Evolutionary conservation across 2,888 invertebrate genomes (phyloP).

Genomic region (Agapostemon virescens): DNA sequence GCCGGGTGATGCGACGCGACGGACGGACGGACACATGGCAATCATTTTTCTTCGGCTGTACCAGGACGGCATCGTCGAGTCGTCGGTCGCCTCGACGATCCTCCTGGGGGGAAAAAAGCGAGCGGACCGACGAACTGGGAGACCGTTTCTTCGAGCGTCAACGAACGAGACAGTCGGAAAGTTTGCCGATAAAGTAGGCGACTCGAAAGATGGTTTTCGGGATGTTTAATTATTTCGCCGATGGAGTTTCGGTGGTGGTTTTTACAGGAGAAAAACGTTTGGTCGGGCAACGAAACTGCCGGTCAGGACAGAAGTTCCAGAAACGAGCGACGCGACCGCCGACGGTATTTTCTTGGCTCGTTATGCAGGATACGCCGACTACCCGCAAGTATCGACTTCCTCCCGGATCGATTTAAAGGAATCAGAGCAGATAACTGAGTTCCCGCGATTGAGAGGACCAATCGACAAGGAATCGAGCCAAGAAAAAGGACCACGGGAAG

Average conservation of each 20-base stretch:
- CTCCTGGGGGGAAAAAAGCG: not conserved
- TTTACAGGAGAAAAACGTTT: conserved; percentile 29
- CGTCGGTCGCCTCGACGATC: not conserved
- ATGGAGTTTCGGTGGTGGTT: conserved; percentile 3
- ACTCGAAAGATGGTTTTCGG: not conserved
- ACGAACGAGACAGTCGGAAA: not conserved
- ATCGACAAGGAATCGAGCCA: conserved; percentile 49
- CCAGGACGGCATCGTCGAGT: not conserved
- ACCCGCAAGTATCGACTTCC: conserved; percentile 52
- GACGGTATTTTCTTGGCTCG: conserved; percentile 46
- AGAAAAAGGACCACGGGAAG: conserved; percentile 40
- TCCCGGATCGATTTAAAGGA: conserved; percentile 51
- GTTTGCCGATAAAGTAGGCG: conserved; percentile 13
- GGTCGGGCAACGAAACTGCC: not conserved
- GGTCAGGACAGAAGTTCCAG: conserved; percentile 18
- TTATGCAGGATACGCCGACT: conserved; percentile 47
- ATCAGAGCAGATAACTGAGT: conserved; percentile 54
- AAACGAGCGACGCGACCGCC: not conserved
- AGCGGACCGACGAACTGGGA: not conserved
- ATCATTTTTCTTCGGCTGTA: conserved; percentile 47
- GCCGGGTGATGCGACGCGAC: not conserved
- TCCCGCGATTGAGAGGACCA: conserved; percentile 47
- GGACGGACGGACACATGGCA: conserved; percentile 17
- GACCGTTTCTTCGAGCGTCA: not conserved
- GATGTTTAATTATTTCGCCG: conserved; percentile 47